These are phyloP conservation scores for Megatriorchis doriae DNA, from an alignment of 2,113 vertebrate genomes.

Conservation along the genomic window DNA sequence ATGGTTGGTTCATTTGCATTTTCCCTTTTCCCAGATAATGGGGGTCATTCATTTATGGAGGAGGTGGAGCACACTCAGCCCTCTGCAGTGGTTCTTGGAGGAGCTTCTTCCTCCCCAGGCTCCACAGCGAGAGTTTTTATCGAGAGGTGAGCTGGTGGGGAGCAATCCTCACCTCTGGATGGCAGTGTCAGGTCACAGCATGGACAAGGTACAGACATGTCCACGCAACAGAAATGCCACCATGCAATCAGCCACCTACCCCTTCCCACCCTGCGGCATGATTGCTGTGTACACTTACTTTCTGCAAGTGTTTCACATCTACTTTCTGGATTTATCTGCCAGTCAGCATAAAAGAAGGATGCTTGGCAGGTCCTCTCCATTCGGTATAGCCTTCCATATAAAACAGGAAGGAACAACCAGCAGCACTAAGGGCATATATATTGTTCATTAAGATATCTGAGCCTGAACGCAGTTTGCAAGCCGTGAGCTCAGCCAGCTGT, in stretches of 20 bases:
- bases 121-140: rapidly evolving
- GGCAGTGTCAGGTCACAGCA: not conserved
- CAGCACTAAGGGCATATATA: not conserved
- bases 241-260: not conserved
- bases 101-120: not conserved
- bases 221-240: not conserved
- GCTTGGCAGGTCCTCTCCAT: not conserved
- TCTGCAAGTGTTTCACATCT: not conserved
- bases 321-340: not conserved
- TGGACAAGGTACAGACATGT: not conserved
- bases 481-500: not conserved
- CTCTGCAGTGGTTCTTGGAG: not conserved
- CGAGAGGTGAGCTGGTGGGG: not conserved
- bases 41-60: rapidly evolving
- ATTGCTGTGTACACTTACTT: rapidly evolving
- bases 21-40: not conserved
- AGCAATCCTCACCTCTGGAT: not conserved
- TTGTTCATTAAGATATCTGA: not conserved
- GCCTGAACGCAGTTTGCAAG: not conserved
- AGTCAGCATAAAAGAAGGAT: not conserved
- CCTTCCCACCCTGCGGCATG: rapidly evolving
- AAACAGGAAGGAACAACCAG: not conserved
- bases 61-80: rapidly evolving
- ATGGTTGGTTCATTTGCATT: not conserved
- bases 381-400: not conserved